A percentile compares a stretch with the other conserved stretches of the same genome.
phyloP scores from a whole-genome alignment of 2,888 invertebrate genomes.

The Heteromyza rotundicornis region DNA sequence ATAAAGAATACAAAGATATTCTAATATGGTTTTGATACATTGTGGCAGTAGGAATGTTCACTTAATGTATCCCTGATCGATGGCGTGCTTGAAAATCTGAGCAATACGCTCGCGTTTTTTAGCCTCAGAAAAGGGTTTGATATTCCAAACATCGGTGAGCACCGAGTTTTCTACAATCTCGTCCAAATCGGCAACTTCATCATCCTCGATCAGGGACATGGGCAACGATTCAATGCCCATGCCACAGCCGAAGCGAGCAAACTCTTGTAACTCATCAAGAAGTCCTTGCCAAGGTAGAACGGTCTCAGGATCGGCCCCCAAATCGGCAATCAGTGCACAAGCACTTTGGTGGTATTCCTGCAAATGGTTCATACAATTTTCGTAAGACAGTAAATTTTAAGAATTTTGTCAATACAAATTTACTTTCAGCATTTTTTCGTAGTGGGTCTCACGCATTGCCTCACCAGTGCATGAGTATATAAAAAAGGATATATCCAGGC shows the following conservation, averaged over 20 bases:
- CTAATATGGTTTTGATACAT: too few species aligned
- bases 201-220: conserved; percentile 65
- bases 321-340: conserved; percentile 64
- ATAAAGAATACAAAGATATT: too few species aligned
- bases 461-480: conserved; percentile 70
- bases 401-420: not conserved
- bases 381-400: not conserved
- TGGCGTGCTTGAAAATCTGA: conserved; percentile 70
- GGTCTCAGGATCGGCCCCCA: conserved; percentile 69
- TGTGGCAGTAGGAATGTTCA: too few species aligned
- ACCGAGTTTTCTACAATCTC: conserved; percentile 50
- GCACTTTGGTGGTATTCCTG: conserved; percentile 69
- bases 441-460: conserved; percentile 66
- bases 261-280: conserved; percentile 62
- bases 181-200: conserved; percentile 66
- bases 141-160: conserved; percentile 70
- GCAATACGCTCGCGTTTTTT: conserved; percentile 69
- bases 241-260: conserved; percentile 64
- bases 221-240: conserved; percentile 67
- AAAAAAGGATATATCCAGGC: conserved; percentile 64
- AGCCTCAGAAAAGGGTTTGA: conserved; percentile 68
- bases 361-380: conserved; percentile 41
- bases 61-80: conserved; percentile 67
- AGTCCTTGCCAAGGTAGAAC: conserved; percentile 61
- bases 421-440: conserved; percentile 62